Conservation (phyloP, 2,888 invertebrate species). For the Diachrysia chrysitis region DNA sequence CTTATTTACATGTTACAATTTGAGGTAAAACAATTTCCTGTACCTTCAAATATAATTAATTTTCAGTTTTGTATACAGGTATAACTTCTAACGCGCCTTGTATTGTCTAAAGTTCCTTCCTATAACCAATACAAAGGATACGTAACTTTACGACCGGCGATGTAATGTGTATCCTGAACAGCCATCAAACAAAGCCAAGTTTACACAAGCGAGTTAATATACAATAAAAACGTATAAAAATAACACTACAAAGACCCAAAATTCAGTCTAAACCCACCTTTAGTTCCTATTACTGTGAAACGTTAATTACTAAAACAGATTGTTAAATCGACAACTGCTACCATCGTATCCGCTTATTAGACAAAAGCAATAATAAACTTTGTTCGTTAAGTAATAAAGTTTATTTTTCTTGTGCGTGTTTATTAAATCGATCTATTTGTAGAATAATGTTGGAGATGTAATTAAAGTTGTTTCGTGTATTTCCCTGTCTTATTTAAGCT, state of each 20-base stretch:
- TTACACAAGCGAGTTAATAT: slow-evolving; percentile 17
- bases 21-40: too few species aligned
- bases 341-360: slow-evolving; percentile 11
- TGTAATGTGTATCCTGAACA: slow-evolving; percentile 1
- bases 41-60: background rate
- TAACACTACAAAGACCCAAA: slow-evolving; percentile 29
- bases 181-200: slow-evolving; percentile 13
- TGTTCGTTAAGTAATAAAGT: slow-evolving; percentile 13
- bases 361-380: slow-evolving; percentile 15
- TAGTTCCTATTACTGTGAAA: slow-evolving; percentile 59
- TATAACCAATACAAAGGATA: slow-evolving; percentile 7
- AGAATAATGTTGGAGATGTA: slow-evolving; percentile 66
- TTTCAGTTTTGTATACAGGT: background rate
- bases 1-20: too few species aligned
- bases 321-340: slow-evolving; percentile 39
- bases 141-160: slow-evolving; percentile 1
- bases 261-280: slow-evolving; percentile 52
- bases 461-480: slow-evolving; percentile 64
- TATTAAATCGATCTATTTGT: slow-evolving; percentile 71
- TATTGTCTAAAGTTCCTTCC: slow-evolving; percentile 1
- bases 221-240: slow-evolving; percentile 31
- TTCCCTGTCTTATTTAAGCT: slow-evolving; percentile 34
- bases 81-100: background rate
- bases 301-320: slow-evolving; percentile 68
- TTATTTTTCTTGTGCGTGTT: slow-evolving; percentile 37